These are phyloP conservation scores for Heptranchias perlo DNA, from an alignment of 2,113 vertebrate genomes.

Conservation along the genomic window DNA sequence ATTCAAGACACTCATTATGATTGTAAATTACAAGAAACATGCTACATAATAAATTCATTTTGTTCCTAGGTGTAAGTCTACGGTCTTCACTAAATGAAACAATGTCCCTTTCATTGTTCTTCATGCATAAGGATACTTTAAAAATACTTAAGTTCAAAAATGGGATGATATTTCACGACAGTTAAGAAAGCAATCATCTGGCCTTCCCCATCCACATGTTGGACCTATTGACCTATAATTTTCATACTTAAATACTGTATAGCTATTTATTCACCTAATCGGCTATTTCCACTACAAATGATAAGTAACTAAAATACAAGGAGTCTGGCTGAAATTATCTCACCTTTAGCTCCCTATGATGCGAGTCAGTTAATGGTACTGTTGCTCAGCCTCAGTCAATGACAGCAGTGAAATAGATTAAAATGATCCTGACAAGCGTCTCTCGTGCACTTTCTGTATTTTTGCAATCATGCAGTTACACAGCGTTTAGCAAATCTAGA, in stretches of 20 bases:
- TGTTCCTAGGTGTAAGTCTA: too few relatives aligned
- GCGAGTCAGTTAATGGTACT: background rate
- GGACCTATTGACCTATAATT: background rate
- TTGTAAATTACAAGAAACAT: background rate
- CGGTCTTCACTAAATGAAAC: background rate
- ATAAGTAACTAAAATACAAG: constrained; percentile 2
- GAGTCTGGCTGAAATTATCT: background rate
- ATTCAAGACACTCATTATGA: background rate
- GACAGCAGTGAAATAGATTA: constrained; percentile 25
- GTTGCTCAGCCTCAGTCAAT: background rate
- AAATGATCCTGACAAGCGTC: constrained; percentile 14
- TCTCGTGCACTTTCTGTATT: background rate
- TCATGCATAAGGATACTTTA: background rate
- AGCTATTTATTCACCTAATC: too few relatives aligned
- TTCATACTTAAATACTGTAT: background rate
- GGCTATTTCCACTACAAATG: background rate
- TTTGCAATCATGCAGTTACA: background rate
- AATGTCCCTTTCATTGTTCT: background rate
- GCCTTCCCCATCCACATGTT: constrained; percentile 1
- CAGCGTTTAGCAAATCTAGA: background rate
- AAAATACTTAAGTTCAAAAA: constrained; percentile 2
- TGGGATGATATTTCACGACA: background rate
- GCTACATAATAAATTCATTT: background rate
- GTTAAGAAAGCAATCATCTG: background rate
- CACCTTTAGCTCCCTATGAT: background rate